A percentile compares a stretch with the other conserved stretches of the same genome.
Evolutionary conservation across 2,113 vertebrate genomes (phyloP).

Genomic region (Synodontis membranacea): DNA sequence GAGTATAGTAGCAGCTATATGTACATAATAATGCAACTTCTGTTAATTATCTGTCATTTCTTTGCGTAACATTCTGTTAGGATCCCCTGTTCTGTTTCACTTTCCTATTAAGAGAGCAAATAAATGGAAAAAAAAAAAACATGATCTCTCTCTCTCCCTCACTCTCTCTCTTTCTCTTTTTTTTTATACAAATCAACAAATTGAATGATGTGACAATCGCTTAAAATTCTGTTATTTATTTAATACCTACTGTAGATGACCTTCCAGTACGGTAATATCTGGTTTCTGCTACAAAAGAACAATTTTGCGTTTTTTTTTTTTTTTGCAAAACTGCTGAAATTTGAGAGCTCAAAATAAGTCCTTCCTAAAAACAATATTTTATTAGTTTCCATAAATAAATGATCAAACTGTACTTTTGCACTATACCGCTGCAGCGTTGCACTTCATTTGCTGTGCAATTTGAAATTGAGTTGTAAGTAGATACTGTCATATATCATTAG

Average conservation of each 20-base stretch:
- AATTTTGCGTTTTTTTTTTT: not conserved
- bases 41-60: not conserved
- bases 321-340: not conserved
- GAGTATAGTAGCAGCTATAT: not conserved
- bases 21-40: not conserved
- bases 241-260: not conserved
- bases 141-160: too few species aligned
- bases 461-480: not conserved
- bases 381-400: not conserved
- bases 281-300: not conserved
- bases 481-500: conserved; percentile 8
- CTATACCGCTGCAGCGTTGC: not conserved
- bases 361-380: not conserved
- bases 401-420: not conserved
- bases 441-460: not conserved
- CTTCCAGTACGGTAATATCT: not conserved
- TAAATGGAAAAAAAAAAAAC: not conserved
- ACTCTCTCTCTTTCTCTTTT: not conserved
- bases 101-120: not conserved
- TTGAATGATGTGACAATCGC: not conserved
- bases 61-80: not conserved
- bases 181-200: not conserved
- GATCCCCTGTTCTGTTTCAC: not conserved
- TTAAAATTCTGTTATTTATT: not conserved
- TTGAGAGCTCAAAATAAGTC: not conserved